These are phyloP conservation scores for Empidonax alnorum DNA, from an alignment of 2,113 vertebrate species.

Conservation along the genomic window DNA sequence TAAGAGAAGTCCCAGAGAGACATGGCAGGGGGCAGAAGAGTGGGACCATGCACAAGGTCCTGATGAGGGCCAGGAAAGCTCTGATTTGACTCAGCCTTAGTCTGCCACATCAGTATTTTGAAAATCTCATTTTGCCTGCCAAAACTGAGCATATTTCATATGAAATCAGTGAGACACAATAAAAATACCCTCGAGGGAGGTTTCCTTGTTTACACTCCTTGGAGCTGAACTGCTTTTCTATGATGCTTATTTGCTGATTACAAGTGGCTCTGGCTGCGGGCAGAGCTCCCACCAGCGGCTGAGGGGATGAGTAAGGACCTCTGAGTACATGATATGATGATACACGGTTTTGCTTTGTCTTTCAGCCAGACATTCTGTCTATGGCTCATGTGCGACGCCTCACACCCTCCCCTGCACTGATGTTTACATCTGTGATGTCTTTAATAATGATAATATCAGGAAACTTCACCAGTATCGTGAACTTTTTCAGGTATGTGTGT, in stretches of 20 bases:
- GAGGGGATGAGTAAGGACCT: neutral
- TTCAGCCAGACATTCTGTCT: slow-evolving; percentile 85
- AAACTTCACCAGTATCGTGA: slow-evolving; percentile 85
- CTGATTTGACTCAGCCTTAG: neutral
- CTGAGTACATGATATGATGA: neutral
- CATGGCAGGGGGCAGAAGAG: neutral
- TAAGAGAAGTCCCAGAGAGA: neutral
- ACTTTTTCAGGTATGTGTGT: slow-evolving; percentile 83
- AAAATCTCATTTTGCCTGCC: neutral
- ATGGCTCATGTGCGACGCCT: slow-evolving; percentile 83
- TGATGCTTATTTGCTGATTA: neutral
- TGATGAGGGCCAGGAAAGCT: neutral
- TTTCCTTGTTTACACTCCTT: neutral
- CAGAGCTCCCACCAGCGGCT: neutral
- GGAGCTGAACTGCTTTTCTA: neutral
- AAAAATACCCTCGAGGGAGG: neutral
- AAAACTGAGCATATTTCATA: neutral
- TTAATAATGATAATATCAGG: slow-evolving; percentile 83
- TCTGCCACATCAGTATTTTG: neutral
- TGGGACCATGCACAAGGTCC: neutral
- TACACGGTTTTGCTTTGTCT: neutral
- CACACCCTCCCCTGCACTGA: slow-evolving; percentile 86
- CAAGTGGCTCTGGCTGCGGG: neutral
- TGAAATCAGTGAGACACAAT: neutral
- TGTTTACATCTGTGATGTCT: slow-evolving; percentile 82